These are phyloP conservation scores for Corythaeola cristata DNA, from an alignment of 2,113 vertebrate genomes.

Conservation along the genomic window DNA sequence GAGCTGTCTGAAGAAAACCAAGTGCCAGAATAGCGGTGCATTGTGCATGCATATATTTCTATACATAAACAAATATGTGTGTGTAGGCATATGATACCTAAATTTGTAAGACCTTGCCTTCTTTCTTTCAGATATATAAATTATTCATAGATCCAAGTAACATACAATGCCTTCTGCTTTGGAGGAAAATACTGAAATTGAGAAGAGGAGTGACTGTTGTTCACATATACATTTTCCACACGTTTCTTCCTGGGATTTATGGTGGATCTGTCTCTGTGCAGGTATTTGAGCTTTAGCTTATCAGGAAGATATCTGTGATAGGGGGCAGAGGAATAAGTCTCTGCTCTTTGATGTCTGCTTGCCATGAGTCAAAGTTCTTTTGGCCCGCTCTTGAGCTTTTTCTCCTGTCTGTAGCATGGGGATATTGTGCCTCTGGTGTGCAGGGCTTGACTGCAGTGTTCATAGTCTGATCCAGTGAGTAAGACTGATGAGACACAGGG, in stretches of 20 bases:
- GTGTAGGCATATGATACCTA: not conserved
- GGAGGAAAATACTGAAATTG: not conserved
- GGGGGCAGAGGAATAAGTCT: not conserved
- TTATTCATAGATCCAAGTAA: slow-evolving; percentile 34
- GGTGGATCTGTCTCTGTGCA: not conserved
- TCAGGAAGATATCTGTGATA: not conserved
- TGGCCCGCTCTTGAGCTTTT: not conserved
- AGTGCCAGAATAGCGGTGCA: not conserved
- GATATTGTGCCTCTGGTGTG: not conserved
- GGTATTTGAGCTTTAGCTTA: not conserved
- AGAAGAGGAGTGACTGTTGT: not conserved
- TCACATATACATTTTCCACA: not conserved
- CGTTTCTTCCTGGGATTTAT: not conserved
- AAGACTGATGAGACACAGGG: not conserved
- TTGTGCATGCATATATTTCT: not conserved
- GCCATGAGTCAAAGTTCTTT: not conserved
- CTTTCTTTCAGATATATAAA: slow-evolving; percentile 8
- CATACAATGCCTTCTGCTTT: not conserved
- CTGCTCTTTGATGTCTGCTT: not conserved
- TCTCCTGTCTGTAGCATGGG: not conserved
- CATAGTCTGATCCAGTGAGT: not conserved
- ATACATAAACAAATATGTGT: not conserved
- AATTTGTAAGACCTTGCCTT: not conserved
- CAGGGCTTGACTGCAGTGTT: not conserved
- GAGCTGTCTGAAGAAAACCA: not conserved